Conservation (phyloP, 2,113 vertebrate species). For the Microtus oregoni region DNA sequence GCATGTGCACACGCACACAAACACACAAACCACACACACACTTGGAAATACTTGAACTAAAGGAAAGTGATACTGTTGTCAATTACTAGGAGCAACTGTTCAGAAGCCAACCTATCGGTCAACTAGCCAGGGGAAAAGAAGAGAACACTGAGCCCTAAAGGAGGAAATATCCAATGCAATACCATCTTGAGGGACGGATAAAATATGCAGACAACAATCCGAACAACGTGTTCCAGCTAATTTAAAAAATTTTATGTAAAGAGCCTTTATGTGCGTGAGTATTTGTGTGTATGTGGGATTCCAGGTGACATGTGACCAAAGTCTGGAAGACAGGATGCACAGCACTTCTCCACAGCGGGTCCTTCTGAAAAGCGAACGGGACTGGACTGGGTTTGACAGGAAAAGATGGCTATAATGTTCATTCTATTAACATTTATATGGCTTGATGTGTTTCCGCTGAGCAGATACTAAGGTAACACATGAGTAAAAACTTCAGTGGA, state of each 20-base stretch:
- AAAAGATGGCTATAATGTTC: neutral
- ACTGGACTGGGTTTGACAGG: neutral
- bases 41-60: conserved; percentile 34
- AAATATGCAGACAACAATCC: neutral
- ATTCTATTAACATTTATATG: neutral
- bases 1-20: neutral
- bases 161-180: neutral
- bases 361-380: neutral
- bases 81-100: neutral
- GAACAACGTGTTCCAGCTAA: neutral
- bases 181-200: neutral
- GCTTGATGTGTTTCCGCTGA: neutral
- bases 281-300: neutral
- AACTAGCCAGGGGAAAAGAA: neutral
- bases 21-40: neutral
- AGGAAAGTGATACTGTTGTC: conserved; percentile 16
- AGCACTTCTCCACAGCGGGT: neutral
- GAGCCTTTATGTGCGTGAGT: neutral
- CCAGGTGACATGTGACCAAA: neutral
- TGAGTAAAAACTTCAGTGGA: conserved; percentile 2
- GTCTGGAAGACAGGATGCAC: neutral
- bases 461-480: neutral
- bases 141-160: neutral
- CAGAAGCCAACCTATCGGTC: neutral
- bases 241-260: neutral